These are phyloP conservation scores for Dicerorhinus sumatrensis DNA, from an alignment of 2,113 vertebrate species.

Conservation along the genomic window DNA sequence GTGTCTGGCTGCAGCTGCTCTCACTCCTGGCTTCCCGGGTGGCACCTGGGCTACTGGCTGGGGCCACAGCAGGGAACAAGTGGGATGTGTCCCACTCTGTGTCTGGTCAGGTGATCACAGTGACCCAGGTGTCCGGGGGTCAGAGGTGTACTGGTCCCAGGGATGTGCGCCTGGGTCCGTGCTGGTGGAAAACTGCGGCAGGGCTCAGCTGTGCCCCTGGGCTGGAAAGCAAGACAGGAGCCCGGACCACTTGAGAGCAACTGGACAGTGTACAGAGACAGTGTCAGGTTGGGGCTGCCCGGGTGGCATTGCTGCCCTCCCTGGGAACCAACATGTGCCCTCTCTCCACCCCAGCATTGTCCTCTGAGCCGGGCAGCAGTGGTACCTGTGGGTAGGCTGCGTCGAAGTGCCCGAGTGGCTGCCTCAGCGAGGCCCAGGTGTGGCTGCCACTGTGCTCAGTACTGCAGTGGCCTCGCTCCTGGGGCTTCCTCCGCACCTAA, in stretches of 20 bases:
- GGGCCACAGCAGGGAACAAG: neutral
- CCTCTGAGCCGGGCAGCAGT: rapidly evolving
- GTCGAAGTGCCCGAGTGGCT: rapidly evolving
- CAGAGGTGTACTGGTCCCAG: neutral
- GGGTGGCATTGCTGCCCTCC: neutral
- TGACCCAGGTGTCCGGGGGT: neutral
- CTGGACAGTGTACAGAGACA: neutral
- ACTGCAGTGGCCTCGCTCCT: rapidly evolving
- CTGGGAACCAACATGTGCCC: rapidly evolving
- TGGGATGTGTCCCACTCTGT: neutral
- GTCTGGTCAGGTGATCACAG: rapidly evolving
- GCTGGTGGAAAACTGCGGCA: neutral
- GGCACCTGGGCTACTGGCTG: neutral
- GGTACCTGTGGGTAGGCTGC: no score
- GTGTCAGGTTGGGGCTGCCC: neutral
- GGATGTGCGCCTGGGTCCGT: neutral
- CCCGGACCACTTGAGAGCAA: neutral
- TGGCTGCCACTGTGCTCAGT: neutral
- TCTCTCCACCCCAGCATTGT: rapidly evolving
- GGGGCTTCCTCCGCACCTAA: rapidly evolving
- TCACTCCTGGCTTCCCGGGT: neutral
- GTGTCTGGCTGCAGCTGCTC: neutral
- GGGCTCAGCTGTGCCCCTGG: no score
- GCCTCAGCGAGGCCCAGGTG: neutral
- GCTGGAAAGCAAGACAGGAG: no score